These are phyloP conservation scores for Epinotia bilunana DNA, from an alignment of 2,888 invertebrate species.

Conservation along the genomic window DNA sequence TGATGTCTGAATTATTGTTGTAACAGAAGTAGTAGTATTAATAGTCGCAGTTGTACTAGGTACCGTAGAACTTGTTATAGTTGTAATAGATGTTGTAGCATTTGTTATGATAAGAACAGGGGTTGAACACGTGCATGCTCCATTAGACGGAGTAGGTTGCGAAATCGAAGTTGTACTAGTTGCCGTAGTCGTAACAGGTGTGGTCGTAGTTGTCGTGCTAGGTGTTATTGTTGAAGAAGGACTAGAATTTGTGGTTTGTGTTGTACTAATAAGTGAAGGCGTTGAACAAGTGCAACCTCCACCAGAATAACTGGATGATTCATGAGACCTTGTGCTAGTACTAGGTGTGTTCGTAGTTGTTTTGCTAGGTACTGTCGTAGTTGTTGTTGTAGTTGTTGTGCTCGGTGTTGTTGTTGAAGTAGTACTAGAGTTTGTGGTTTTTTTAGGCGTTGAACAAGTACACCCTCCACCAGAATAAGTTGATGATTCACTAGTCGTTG, in stretches of 20 bases:
- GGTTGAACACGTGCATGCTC: conserved; percentile 16
- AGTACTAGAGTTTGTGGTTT: neutral
- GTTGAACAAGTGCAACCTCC: conserved; percentile 3
- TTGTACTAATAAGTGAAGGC: conserved; percentile 1
- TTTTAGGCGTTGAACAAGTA: neutral
- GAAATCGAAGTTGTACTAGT: neutral
- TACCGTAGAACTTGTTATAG: conserved; percentile 11
- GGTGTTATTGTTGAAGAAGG: conserved; percentile 1
- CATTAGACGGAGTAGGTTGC: neutral
- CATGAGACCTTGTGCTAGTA: neutral
- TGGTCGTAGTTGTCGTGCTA: conserved; percentile 13
- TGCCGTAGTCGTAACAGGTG: neutral
- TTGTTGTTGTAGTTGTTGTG: conserved; percentile 10
- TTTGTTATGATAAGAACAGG: neutral
- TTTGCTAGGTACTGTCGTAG: neutral
- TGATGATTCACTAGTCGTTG: neutral
- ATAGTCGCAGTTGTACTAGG: conserved; percentile 25
- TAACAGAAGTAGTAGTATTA: conserved; percentile 23
- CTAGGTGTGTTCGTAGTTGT: neutral
- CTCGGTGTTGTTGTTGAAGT: conserved; percentile 12
- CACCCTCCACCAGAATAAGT: neutral
- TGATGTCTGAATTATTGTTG: conserved; percentile 38
- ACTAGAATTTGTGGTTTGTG: conserved; percentile 3
- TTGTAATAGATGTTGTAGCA: conserved; percentile 12
- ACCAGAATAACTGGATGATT: neutral